Base-by-base conservation (phyloP, 2,888 invertebrate genomes). In the Oconnorella tubifera region DNA sequence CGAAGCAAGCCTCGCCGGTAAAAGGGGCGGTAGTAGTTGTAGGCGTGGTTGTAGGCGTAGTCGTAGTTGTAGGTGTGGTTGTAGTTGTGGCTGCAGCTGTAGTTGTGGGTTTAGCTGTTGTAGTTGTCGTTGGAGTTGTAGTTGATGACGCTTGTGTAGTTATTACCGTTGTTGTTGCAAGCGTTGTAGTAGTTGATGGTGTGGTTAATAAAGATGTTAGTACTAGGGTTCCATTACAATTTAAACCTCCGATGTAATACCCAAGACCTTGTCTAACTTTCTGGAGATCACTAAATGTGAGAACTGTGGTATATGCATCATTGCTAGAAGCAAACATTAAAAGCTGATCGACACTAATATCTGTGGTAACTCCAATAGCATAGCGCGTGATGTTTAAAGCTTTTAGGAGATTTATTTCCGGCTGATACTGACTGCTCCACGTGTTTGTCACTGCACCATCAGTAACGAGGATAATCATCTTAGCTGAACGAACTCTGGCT, bases 1-100 rank as follows among this genome's bases (percentile, higher is more conserved):
- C 59, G 33, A 66, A 66, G 4, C 55, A 48, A 31, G 58, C 56
- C 23, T 66, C 66, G 28, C 10, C 40, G 25, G 3, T 6, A n/a
- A 1, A 1, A 14, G 1, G 27, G 25, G 49, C 3, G 29, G 33
- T 31, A 23, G 63, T 40, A 31, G 57, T 48, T 6, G 27, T 59
- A 23, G 57, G 28, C 10, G 23, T 57, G 4, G 50, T n/a, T 14
- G 58, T 57, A 23, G 56, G 33, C 29, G 58, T 14, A 1, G 32
- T 23, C 14, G 40, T 23, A 14, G 64, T 53, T 23, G 64, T 6
- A 19, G 53, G 23, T 25, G 59, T 40, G 31, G 31, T 58, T 19
- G 57, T 4, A 23, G 49, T 58, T 25, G 32, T 48, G 33, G 57
- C 40, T 50, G 63, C 31, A 3, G 63, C 50, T 1, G 58, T 58